These are phyloP conservation scores for Coranthus polyacanthus DNA, from an alignment of 2,797 vertebrate genomes.

Conservation along the genomic window DNA sequence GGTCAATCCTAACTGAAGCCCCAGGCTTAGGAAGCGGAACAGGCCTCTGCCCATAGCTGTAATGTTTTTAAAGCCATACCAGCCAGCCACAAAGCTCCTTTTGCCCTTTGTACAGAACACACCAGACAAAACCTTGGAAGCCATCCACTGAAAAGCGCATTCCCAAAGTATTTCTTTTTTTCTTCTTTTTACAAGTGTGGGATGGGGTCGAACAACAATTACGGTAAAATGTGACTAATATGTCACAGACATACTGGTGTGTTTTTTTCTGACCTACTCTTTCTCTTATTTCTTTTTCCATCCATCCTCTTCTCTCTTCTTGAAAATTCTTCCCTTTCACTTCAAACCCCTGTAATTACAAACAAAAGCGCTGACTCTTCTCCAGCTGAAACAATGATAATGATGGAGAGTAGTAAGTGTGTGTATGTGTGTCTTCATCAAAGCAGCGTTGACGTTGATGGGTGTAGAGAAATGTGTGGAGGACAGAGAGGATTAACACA, in stretches of 20 bases:
- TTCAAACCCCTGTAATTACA: slow-evolving; percentile 87
- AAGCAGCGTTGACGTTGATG: slow-evolving; percentile 79
- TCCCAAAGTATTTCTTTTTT: slow-evolving; percentile 79
- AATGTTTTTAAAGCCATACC: slow-evolving; percentile 82
- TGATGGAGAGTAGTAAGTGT: slow-evolving; percentile 77
- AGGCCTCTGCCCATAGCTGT: slow-evolving; percentile 71
- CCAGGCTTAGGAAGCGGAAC: slow-evolving; percentile 78
- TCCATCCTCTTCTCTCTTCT: slow-evolving; percentile 76
- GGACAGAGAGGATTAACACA: slow-evolving; percentile 84
- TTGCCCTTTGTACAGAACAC: slow-evolving; percentile 82
- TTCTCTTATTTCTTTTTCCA: slow-evolving; percentile 72
- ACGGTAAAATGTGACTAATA: slow-evolving; percentile 89
- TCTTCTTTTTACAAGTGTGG: slow-evolving; percentile 81
- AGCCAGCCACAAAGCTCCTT: slow-evolving; percentile 78
- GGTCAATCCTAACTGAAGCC: slow-evolving; percentile 77
- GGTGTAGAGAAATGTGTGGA: slow-evolving; percentile 78
- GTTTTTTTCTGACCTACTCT: slow-evolving; percentile 74
- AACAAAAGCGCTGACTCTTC: slow-evolving; percentile 86
- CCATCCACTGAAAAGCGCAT: slow-evolving; percentile 82
- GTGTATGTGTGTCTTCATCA: slow-evolving; percentile 73
- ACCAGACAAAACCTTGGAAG: slow-evolving; percentile 85
- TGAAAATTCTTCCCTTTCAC: slow-evolving; percentile 79
- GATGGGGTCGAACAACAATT: slow-evolving; percentile 87
- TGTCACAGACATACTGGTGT: slow-evolving; percentile 85
- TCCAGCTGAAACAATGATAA: slow-evolving; percentile 86